A percentile compares a stretch with the other conserved stretches of the same genome.
phyloP scores from a whole-genome alignment of 2,113 vertebrate species.

The Camelus bactrianus region DNA sequence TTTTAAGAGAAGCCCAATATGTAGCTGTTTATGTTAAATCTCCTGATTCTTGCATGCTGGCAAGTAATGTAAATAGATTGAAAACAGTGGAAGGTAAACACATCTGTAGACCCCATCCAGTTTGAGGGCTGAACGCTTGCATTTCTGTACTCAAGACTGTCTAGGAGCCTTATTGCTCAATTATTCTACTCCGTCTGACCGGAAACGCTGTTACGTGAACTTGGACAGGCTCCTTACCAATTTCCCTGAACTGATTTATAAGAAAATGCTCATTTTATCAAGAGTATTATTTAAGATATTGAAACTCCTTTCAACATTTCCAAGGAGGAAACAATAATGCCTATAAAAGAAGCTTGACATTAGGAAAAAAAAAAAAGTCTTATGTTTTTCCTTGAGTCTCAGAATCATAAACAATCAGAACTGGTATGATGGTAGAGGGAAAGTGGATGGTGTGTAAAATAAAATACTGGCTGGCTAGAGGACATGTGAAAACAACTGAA shows the following conservation, averaged over 20 bases:
- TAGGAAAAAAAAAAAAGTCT: not conserved
- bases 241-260: not conserved
- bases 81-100: not conserved
- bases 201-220: not conserved
- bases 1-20: not conserved
- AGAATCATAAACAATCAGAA: not conserved
- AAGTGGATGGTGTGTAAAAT: not conserved
- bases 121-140: not conserved
- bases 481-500: not conserved
- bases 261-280: constrained; percentile 10
- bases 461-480: not conserved
- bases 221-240: not conserved
- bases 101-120: not conserved
- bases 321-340: not conserved
- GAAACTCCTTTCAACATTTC: not conserved
- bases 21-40: not conserved
- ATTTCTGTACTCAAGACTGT: not conserved
- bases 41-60: not conserved
- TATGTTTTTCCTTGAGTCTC: not conserved
- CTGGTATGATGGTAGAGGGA: not conserved
- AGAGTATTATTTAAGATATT: not conserved
- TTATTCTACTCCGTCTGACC: not conserved
- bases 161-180: not conserved
- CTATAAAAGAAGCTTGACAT: not conserved
- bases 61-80: constrained; percentile 19